Base-by-base conservation (phyloP, 64 coral and sea anemone genomes). In the Stichodactyla mertensii region DNA sequence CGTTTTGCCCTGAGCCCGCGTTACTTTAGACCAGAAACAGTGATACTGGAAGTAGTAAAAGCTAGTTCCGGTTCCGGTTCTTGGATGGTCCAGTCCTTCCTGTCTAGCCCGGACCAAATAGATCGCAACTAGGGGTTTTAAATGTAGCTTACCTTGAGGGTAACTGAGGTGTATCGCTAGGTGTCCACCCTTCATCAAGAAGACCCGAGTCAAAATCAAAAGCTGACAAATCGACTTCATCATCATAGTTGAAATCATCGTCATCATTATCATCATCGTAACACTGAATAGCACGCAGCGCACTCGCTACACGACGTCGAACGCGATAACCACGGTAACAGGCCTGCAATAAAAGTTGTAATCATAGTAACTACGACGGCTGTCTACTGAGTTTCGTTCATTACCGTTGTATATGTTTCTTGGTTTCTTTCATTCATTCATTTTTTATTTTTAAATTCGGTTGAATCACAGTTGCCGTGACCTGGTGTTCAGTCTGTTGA, bases 201-300 rank as follows among this genome's bases (percentile, higher is more conserved):
- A 55, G 26, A 24, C 54, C 88, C 70, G 93, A 89, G n/a, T 98
- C 95, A 77, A 93, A 89, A 79, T 98, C 95, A 92, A 98, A 98
- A 77, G 89, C 87, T 4, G 87, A 86, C 18, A 98, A 80, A 81
- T 98, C 92, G 4, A 98, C 95, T 81, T 94, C 95, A 81, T 98
- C 95, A 54, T 98, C 92, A 53, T 94, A 98, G 78, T 94, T 92
- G 54, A 98, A 98, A 16, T 98, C 95, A 16, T 94, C 95, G 9
- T 93, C 95, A n/a, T 84, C 89, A 28, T 85, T 59, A 27, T 89
- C 88, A 52, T 83, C 57, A 58, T 91, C 56, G 3, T 61, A 91
- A 18, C 79, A 86, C 4, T 85, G 89, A 11, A 89, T 87, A 57
- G 83, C 78, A 28, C 54, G 86, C 16, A 93, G 57, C 6, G 95